These are phyloP conservation scores for Coregonus ussuriensis DNA, from an alignment of 2,797 vertebrate species.

Conservation along the genomic window DNA sequence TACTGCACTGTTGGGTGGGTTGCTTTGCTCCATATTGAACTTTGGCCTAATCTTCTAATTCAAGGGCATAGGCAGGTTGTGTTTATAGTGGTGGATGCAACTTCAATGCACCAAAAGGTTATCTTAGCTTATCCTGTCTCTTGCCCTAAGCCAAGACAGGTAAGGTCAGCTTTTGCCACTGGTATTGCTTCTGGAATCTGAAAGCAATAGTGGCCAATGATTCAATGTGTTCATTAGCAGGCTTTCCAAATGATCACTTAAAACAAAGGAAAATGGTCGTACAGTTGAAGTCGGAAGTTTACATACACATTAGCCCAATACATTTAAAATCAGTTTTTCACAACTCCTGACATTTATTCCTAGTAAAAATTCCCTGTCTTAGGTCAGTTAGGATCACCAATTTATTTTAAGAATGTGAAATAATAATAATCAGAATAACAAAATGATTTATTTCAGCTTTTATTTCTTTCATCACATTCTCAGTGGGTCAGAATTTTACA, in stretches of 20 bases:
- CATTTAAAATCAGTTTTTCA: too few relatives aligned
- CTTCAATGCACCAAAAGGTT: background rate
- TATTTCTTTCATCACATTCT: too few relatives aligned
- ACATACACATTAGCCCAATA: too few relatives aligned
- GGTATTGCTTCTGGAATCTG: slow-evolving; percentile 22
- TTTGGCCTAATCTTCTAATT: background rate
- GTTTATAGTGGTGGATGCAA: background rate
- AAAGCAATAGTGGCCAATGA: slow-evolving; percentile 27
- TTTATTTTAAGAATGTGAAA: too few relatives aligned
- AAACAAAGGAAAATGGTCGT: slow-evolving; percentile 13
- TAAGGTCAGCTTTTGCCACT: slow-evolving; percentile 34
- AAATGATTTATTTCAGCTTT: too few relatives aligned
- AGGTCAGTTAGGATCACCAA: too few relatives aligned
- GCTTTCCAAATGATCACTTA: slow-evolving; percentile 41
- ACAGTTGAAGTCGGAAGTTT: too few relatives aligned
- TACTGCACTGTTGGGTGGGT: background rate
- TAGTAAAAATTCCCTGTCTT: too few relatives aligned
- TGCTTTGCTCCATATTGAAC: background rate
- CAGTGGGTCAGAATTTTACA: too few relatives aligned
- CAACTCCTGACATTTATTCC: too few relatives aligned
- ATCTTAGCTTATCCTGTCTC: background rate
- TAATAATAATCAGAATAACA: too few relatives aligned
- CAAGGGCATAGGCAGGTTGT: background rate
- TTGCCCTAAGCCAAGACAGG: slow-evolving; percentile 20
- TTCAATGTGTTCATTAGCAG: slow-evolving; percentile 42